Evolutionary conservation across 1,140 invertebrate genomes (phyloP).

Genomic region (Babylonia areolata): DNA sequence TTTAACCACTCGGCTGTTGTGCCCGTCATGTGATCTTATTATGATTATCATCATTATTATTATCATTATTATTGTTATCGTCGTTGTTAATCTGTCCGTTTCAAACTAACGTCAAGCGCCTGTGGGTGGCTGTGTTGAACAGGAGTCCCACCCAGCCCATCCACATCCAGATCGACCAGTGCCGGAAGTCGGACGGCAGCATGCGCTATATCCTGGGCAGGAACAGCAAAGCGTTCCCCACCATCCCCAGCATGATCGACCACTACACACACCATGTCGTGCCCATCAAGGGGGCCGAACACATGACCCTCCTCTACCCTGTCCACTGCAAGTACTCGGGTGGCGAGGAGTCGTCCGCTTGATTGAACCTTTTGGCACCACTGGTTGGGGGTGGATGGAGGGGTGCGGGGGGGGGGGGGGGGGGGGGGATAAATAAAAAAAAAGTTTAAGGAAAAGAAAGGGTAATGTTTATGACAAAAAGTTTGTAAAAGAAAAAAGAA

Average conservation of each 20-base stretch:
- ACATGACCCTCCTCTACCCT: slow-evolving; percentile 95
- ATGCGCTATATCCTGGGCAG: slow-evolving; percentile 89
- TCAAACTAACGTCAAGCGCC: too few species aligned
- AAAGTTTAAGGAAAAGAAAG: too few species aligned
- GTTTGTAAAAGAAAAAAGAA: too few species aligned
- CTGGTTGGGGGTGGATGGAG: too few species aligned
- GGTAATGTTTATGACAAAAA: too few species aligned
- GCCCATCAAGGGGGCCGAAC: slow-evolving; percentile 94
- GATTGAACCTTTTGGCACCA: too few species aligned
- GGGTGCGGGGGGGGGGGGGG: too few species aligned
- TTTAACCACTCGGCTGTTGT: too few species aligned
- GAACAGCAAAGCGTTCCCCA: slow-evolving; percentile 91
- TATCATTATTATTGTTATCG: not conserved
- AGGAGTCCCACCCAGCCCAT: slow-evolving; percentile 74
- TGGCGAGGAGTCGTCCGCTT: not conserved
- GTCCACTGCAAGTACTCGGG: slow-evolving; percentile 47
- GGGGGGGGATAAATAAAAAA: too few species aligned
- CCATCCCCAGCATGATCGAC: slow-evolving; percentile 93
- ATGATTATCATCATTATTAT: too few species aligned
- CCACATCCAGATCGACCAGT: slow-evolving; percentile 50
- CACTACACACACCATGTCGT: slow-evolving; percentile 94
- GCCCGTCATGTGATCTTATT: too few species aligned
- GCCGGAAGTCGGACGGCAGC: slow-evolving; percentile 18
- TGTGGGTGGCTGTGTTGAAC: not conserved
- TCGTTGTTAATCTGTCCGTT: too few species aligned